Base-by-base conservation (phyloP, 2,113 vertebrate species). In the Rana temporaria region DNA sequence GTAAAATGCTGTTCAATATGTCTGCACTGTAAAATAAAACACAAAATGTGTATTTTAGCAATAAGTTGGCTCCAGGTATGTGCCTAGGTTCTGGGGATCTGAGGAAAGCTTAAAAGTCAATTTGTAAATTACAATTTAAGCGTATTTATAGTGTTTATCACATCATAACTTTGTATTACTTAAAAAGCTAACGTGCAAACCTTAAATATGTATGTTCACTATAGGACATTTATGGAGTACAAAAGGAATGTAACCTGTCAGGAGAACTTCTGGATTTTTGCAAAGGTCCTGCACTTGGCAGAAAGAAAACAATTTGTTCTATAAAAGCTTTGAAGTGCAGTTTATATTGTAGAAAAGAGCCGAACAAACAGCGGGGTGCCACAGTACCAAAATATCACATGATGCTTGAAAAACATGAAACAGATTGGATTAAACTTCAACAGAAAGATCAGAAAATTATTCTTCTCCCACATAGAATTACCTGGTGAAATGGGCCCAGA, bases 301-400 rank as follows among this genome's bases (percentile, higher is more conserved):
- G 30, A 0, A 1, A 74, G 30, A 9, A 74, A 74, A 22, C 71
- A 60, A 12, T 59, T 74, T 74, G 71, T 60, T 74, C 71, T 60
- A 74, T 14, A 14, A 72, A 56, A 19, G 8, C 68, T 53, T 71
- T 71, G 68, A 71, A 73, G 71, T 34, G 11, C 2, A 19, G 19
- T 59, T 30, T 34, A 26, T 59, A 73, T 59, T 73, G 24, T 34
- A 56, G 71, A 60, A 59, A 38, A 38, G 55, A 74, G 38, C 12
- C 6, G 55, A 74, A 59, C 34, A 12, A 48, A 38, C 71, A 38
- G 71, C n/a, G 24, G 71, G 71, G 56, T 55, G 24, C 71, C 38
- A 19, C 26, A 22, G 30, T 74, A 38, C 19, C 57, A 73, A 63
- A 74, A 74, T 74, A 74, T 74, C 71, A 74, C 38, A 74, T 74